phyloP scores from a whole-genome alignment of 2,113 vertebrate genomes.

The Datnioides undecimradiatus region DNA sequence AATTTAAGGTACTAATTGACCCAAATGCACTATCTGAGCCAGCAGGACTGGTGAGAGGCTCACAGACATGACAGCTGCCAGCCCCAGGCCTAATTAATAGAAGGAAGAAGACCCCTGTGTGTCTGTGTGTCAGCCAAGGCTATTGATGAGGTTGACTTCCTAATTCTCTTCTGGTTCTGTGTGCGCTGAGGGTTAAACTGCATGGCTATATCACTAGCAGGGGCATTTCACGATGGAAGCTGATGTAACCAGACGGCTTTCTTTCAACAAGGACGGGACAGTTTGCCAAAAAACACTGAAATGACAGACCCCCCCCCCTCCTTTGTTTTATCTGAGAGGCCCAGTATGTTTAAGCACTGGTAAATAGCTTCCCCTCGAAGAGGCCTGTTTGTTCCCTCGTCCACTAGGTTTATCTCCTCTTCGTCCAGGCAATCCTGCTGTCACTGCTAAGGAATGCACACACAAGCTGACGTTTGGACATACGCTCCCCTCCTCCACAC shows the following conservation, averaged over 20 bases:
- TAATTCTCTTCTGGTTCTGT: slow-evolving; percentile 17
- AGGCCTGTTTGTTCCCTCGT: slow-evolving; percentile 21
- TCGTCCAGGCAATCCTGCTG: slow-evolving; percentile 66
- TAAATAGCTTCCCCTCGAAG: slow-evolving; percentile 46
- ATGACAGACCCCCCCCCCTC: slow-evolving; percentile 24
- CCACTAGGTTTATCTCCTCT: slow-evolving; percentile 53
- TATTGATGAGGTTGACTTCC: slow-evolving; percentile 21
- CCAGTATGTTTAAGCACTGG: slow-evolving; percentile 31
- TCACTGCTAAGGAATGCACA: slow-evolving; percentile 77
- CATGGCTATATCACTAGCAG: slow-evolving; percentile 4
- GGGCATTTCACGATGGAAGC: slow-evolving; percentile 20
- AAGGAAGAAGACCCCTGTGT: slow-evolving; percentile 52
- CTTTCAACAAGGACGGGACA: slow-evolving; percentile 35
- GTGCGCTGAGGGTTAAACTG: slow-evolving; percentile 13
- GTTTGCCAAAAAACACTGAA: slow-evolving; percentile 46
- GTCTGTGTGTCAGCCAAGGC: slow-evolving; percentile 35
- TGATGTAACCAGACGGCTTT: slow-evolving; percentile 37
- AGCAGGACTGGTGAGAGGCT: slow-evolving; percentile 37
- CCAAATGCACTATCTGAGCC: slow-evolving; percentile 21
- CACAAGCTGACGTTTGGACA: slow-evolving; percentile 14
- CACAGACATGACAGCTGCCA: slow-evolving; percentile 68
- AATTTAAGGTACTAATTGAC: slow-evolving; percentile 29
- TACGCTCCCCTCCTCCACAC: background rate
- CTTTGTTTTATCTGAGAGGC: slow-evolving; percentile 49
- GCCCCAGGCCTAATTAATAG: slow-evolving; percentile 69